Percentiles rank a stretch among this genome's conserved stretches.
These are phyloP conservation scores for Magallana nippona DNA, from an alignment of 2,888 invertebrate genomes.

Conservation along the genomic window DNA sequence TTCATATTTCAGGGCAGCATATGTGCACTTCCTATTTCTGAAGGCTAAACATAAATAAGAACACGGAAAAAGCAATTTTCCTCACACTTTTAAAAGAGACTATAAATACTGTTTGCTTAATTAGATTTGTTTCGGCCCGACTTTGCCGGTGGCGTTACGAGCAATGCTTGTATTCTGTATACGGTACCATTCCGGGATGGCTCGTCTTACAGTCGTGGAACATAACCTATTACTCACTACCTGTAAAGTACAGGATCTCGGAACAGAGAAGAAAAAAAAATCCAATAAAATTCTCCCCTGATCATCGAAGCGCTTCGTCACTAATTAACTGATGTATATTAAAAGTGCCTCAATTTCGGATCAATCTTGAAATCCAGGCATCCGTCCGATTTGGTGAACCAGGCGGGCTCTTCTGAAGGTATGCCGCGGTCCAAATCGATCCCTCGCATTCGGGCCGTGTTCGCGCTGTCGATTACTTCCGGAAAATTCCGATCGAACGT, in stretches of 20 bases:
- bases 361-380: constrained; percentile 24
- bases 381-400: constrained; percentile 27
- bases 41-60: constrained; percentile 21
- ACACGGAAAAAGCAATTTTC: constrained; percentile 22
- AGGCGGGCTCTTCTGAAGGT: constrained; percentile 31
- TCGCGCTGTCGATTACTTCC: constrained; percentile 39
- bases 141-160: not conserved
- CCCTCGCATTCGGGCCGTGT: constrained; percentile 17
- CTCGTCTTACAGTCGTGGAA: constrained; percentile 3
- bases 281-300: constrained; percentile 28
- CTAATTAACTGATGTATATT: constrained; percentile 26
- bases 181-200: constrained; percentile 18
- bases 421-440: constrained; percentile 36
- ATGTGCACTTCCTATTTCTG: constrained; percentile 29
- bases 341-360: constrained; percentile 18
- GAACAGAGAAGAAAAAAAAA: constrained; percentile 30
- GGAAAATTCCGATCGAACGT: constrained; percentile 43
- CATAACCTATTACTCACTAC: constrained; percentile 21
- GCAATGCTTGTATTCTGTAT: not conserved
- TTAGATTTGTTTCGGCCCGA: not conserved
- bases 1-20: constrained; percentile 1
- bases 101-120: constrained; percentile 13
- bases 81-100: constrained; percentile 1
- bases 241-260: constrained; percentile 23
- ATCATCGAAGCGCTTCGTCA: constrained; percentile 16